Conservation (phyloP, 2,797 vertebrate species). For the Craterocephalus amniculus region DNA sequence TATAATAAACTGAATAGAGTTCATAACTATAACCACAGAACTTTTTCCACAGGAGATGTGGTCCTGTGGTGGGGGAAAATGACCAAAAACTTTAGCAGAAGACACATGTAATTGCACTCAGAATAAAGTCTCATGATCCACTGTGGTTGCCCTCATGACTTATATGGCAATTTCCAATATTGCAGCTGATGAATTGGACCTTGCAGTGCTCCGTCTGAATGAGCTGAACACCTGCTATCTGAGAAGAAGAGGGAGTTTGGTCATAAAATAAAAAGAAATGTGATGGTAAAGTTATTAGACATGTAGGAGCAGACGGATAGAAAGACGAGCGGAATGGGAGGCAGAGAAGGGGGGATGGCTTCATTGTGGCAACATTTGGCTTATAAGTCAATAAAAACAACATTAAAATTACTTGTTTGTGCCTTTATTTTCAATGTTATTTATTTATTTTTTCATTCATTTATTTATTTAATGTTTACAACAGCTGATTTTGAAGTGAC, state of each 20-base stretch:
- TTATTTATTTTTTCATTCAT: neutral
- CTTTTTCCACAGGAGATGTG: slow-evolving; percentile 44
- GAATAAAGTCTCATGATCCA: slow-evolving; percentile 22
- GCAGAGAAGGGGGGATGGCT: slow-evolving; percentile 2
- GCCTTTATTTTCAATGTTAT: no score
- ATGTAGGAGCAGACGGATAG: neutral
- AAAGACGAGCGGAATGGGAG: neutral
- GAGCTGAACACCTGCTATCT: slow-evolving; percentile 71
- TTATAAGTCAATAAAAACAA: slow-evolving; percentile 31
- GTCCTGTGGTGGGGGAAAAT: slow-evolving; percentile 32
- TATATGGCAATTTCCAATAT: slow-evolving; percentile 56
- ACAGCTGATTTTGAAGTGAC: neutral
- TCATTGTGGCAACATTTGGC: slow-evolving; percentile 1
- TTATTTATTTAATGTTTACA: neutral
- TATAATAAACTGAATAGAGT: slow-evolving; percentile 41
- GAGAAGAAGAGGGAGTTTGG: slow-evolving; percentile 49
- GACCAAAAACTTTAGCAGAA: slow-evolving; percentile 32
- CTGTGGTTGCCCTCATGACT: slow-evolving; percentile 41
- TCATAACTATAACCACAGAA: slow-evolving; percentile 34
- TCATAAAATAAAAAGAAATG: neutral
- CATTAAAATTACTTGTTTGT: no score
- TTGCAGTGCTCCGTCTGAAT: slow-evolving; percentile 31
- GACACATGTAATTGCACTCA: slow-evolving; percentile 62
- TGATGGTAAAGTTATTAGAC: slow-evolving; percentile 54
- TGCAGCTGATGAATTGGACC: slow-evolving; percentile 33